Conservation (phyloP, 1,140 invertebrate genomes). For the Bombus confusus region DNA sequence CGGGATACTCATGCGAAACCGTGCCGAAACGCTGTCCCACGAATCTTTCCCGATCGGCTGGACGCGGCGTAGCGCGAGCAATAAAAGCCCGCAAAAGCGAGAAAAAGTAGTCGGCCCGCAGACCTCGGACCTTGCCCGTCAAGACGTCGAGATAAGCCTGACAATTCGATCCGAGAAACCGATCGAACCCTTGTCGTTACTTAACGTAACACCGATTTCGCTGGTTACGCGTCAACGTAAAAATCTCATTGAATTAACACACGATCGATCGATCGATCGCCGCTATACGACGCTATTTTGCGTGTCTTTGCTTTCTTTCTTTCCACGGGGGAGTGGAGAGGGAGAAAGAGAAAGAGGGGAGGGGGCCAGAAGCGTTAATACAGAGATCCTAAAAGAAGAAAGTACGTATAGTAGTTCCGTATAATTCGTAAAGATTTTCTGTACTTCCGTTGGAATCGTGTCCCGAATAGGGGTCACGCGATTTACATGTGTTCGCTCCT, state of each 20-base stretch:
- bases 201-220: constrained; percentile 8
- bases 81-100: constrained; percentile 61
- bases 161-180: constrained; percentile 47
- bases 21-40: constrained; percentile 61
- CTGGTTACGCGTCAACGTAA: not conserved
- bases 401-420: constrained; percentile 21
- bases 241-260: not conserved
- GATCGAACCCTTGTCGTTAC: constrained; percentile 45
- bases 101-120: constrained; percentile 66
- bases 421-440: constrained; percentile 47
- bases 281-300: not conserved
- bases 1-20: constrained; percentile 64
- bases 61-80: constrained; percentile 48
- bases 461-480: constrained; percentile 67
- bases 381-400: constrained; percentile 9
- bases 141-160: constrained; percentile 36
- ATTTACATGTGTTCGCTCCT: constrained; percentile 67
- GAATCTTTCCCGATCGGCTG: constrained; percentile 52
- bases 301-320: not conserved
- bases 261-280: too few species aligned
- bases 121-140: constrained; percentile 15
- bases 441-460: constrained; percentile 57
- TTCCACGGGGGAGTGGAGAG: too few species aligned
- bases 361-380: not conserved
- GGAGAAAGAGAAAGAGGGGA: not conserved